A percentile compares a stretch with the other conserved stretches of the same genome.
phyloP scores from a whole-genome alignment of 2,888 invertebrate species.

The Phania funesta region DNA sequence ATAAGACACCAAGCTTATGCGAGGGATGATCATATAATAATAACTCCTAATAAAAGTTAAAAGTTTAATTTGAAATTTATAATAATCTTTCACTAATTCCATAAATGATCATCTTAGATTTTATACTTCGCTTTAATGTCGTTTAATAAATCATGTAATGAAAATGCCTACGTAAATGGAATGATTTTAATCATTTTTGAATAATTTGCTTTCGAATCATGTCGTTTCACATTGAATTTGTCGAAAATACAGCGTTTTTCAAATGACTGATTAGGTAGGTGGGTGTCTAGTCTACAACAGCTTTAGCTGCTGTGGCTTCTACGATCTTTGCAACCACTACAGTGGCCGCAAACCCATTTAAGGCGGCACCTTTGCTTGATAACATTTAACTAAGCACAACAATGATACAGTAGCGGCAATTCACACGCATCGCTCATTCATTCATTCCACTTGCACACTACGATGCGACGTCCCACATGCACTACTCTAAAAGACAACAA shows the following conservation, averaged over 20 bases:
- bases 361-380: slow-evolving; percentile 61
- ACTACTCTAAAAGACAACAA: slow-evolving; percentile 12
- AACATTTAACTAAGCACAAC: slow-evolving; percentile 56
- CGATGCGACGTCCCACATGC: slow-evolving; percentile 44
- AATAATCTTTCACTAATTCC: too few relatives aligned
- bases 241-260: slow-evolving; percentile 19
- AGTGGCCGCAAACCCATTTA: slow-evolving; percentile 10
- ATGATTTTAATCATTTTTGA: slow-evolving; percentile 30
- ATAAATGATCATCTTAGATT: too few relatives aligned
- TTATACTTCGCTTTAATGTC: too few relatives aligned
- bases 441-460: slow-evolving; percentile 32
- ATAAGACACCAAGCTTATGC: too few relatives aligned
- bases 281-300: slow-evolving; percentile 29
- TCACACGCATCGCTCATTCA: slow-evolving; percentile 63
- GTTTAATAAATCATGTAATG: too few relatives aligned
- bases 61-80: too few relatives aligned
- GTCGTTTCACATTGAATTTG: slow-evolving; percentile 39
- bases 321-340: neutral
- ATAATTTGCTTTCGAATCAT: slow-evolving; percentile 19
- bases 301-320: slow-evolving; percentile 19
- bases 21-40: too few relatives aligned
- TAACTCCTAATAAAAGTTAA: too few relatives aligned
- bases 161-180: neutral
- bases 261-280: slow-evolving; percentile 56
- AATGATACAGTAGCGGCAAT: slow-evolving; percentile 65